phyloP scores from a whole-genome alignment of 2,113 vertebrate species.

The Thermophis baileyi region DNA sequence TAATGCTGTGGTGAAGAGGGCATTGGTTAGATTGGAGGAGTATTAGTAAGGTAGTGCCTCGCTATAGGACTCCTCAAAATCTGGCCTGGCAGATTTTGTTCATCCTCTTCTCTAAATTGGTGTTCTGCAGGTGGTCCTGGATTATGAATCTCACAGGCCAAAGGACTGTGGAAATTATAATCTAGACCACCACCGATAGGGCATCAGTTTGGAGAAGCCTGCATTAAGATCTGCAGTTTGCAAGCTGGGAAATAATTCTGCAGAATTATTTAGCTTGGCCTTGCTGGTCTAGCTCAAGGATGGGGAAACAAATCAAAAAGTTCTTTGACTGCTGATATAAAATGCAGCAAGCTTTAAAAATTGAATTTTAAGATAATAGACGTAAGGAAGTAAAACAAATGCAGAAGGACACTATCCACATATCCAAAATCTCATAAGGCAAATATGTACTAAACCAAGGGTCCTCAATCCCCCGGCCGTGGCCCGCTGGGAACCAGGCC shows the following conservation, averaged over 20 bases:
- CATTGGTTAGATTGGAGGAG: conserved; percentile 9
- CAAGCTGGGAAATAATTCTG: not conserved
- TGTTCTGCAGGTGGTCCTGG: not conserved
- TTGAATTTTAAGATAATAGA: not conserved
- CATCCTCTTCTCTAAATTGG: not conserved
- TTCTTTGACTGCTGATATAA: not conserved
- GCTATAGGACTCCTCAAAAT: not conserved
- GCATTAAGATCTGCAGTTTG: not conserved
- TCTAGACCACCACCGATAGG: not conserved
- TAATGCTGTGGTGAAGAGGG: conserved; percentile 80
- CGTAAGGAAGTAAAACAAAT: not conserved
- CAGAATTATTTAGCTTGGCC: not conserved
- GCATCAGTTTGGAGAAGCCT: not conserved
- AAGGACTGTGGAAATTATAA: not conserved
- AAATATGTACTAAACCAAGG: not conserved
- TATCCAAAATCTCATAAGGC: not conserved
- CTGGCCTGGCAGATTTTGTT: not conserved
- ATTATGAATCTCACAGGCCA: not conserved
- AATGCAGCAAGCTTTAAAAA: not conserved
- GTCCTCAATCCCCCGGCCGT: not conserved
- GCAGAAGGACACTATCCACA: not conserved
- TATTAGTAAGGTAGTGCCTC: not conserved
- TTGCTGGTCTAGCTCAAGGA: not conserved
- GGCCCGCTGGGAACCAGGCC: not conserved
- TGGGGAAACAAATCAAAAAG: not conserved